Conservation (phyloP, 2,797 vertebrate genomes). For the Fistularia tabacaria region DNA sequence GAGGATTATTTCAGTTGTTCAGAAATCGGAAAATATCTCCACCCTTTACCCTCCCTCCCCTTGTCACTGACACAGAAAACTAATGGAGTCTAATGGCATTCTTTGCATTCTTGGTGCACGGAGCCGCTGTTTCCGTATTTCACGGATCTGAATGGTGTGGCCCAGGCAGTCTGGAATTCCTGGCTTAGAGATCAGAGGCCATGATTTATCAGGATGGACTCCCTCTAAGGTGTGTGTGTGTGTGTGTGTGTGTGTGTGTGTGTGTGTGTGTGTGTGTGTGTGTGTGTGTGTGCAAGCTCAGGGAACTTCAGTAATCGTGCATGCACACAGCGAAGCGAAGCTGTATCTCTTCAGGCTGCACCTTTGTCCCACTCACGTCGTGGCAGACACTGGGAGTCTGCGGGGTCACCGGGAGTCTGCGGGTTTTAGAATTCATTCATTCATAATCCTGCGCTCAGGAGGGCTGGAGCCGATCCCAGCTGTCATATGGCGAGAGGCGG, state of each 20-base stretch:
- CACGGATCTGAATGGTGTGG: constrained; percentile 69
- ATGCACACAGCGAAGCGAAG: too few species aligned
- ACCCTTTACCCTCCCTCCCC: constrained; percentile 28
- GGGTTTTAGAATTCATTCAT: too few species aligned
- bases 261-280: constrained; percentile 13
- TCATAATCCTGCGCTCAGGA: too few species aligned
- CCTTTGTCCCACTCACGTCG: too few species aligned
- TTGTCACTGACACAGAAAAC: constrained; percentile 52
- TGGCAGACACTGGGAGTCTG: too few species aligned
- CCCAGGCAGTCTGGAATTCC: constrained; percentile 57
- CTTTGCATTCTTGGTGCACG: constrained; percentile 78
- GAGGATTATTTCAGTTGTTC: constrained; percentile 74
- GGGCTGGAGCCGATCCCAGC: too few species aligned
- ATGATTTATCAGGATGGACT: constrained; percentile 76
- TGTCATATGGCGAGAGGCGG: too few species aligned
- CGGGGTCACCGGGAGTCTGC: too few species aligned
- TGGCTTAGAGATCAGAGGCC: constrained; percentile 61
- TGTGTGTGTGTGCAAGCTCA: too few species aligned
- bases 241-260: not conserved
- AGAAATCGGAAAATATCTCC: constrained; percentile 74
- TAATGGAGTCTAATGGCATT: constrained; percentile 78
- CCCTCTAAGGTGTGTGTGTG: constrained; percentile 36
- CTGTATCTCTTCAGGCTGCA: too few species aligned
- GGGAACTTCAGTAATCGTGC: too few species aligned
- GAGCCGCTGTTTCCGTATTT: constrained; percentile 70